phyloP scores from a whole-genome alignment of 92 coral and sea anemone genomes.

The Actinernus sp. region DNA sequence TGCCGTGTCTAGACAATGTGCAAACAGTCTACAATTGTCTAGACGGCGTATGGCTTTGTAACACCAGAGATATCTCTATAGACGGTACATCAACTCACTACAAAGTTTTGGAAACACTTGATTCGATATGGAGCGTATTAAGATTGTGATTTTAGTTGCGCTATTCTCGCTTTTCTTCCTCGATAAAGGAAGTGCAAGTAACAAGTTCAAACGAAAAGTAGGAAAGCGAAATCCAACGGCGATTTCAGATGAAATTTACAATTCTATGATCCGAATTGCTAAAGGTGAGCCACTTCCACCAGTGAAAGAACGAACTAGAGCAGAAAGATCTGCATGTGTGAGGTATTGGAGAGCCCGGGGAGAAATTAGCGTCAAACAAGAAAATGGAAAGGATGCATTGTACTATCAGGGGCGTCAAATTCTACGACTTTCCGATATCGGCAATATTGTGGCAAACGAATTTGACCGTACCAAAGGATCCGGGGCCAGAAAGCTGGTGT shows the following conservation, averaged over 20 bases:
- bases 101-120: no score
- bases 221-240: not conserved
- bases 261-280: not conserved
- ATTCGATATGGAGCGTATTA: no score
- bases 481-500: slow-evolving; percentile 2
- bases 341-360: slow-evolving; percentile 13
- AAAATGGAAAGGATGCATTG: slow-evolving; percentile 1
- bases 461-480: slow-evolving; percentile 1
- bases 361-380: not conserved
- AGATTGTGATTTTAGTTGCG: no score
- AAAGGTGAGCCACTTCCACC: not conserved
- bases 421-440: not conserved
- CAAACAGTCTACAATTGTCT: no score
- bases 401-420: no score
- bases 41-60: no score
- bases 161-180: no score
- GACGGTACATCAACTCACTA: no score
- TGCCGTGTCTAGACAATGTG: no score
- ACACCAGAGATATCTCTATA: no score
- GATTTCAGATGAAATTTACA: not conserved
- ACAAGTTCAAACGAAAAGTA: no score
- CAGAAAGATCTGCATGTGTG: not conserved
- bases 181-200: no score
- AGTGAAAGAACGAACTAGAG: not conserved
- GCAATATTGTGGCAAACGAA: not conserved